Evolutionary conservation across 2,113 vertebrate genomes (phyloP).

Genomic region (Telmatochromis bifrenatus): DNA sequence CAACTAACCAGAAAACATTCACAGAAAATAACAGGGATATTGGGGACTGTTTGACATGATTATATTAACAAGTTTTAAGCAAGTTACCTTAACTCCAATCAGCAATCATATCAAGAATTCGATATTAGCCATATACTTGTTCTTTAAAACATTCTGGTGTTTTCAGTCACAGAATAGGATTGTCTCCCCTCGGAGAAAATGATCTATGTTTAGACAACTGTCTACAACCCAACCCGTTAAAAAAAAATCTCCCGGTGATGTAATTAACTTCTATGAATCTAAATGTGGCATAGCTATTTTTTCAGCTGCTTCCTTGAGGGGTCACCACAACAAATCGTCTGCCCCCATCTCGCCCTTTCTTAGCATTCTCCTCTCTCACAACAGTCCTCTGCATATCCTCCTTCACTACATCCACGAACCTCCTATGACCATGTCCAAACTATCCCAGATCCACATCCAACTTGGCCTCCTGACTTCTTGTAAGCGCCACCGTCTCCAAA

Average conservation of each 20-base stretch:
- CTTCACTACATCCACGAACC: not conserved
- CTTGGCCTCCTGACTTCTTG: not conserved
- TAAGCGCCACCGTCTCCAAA: not conserved
- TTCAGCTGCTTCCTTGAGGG: not conserved
- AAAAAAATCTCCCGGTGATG: not conserved
- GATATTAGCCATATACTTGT: not conserved
- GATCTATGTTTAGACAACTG: not conserved
- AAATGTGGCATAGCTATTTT: not conserved
- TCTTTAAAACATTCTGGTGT: not conserved
- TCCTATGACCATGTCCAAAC: not conserved
- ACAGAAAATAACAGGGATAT: not conserved
- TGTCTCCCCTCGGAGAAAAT: not conserved
- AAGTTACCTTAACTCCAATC: not conserved
- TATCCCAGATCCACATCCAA: not conserved
- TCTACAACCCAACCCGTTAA: not conserved
- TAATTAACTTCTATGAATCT: not conserved
- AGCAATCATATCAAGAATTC: not conserved
- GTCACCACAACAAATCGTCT: not conserved
- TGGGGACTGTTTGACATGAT: not conserved
- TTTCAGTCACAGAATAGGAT: not conserved
- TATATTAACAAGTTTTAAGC: not conserved
- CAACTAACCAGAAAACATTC: not conserved
- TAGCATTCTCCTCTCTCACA: not conserved
- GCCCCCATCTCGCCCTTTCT: not conserved
- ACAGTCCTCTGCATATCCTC: not conserved